Percentiles rank a stretch among this genome's conserved stretches.
phyloP scores from a whole-genome alignment of 2,888 invertebrate genomes.

The Eupithecia vulgata region DNA sequence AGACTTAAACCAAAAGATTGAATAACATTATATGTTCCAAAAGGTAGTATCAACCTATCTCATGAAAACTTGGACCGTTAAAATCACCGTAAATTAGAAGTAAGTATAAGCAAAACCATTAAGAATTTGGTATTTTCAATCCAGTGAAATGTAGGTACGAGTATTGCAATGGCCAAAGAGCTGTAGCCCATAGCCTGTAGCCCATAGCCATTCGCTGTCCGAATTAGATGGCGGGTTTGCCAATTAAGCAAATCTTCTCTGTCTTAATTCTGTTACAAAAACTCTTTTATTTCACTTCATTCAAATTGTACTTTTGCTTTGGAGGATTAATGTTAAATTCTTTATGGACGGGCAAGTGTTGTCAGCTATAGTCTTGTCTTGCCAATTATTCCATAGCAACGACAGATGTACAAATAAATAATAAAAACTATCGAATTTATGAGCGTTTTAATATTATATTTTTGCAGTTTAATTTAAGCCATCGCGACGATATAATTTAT shows the following conservation, averaged over 20 bases:
- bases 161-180: not conserved
- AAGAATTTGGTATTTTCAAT: not conserved
- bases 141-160: not conserved
- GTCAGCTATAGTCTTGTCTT: not conserved
- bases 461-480: not conserved
- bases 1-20: not conserved
- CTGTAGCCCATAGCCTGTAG: not conserved
- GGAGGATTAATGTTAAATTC: conserved; percentile 38
- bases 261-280: conserved; percentile 52
- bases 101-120: not conserved
- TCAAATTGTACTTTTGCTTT: conserved; percentile 32
- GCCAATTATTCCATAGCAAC: not conserved
- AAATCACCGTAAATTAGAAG: not conserved
- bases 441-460: too few species aligned
- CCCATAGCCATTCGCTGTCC: not conserved
- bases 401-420: not conserved
- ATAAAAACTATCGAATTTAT: not conserved
- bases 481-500: not conserved
- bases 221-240: conserved; percentile 33
- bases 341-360: not conserved
- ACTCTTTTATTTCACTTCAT: conserved; percentile 45
- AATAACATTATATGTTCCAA: not conserved
- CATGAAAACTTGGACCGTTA: not conserved
- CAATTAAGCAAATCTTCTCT: conserved; percentile 61
- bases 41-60: not conserved